Evolutionary conservation across 1,140 invertebrate genomes (phyloP).

Genomic region (Drosophila ironensis): DNA sequence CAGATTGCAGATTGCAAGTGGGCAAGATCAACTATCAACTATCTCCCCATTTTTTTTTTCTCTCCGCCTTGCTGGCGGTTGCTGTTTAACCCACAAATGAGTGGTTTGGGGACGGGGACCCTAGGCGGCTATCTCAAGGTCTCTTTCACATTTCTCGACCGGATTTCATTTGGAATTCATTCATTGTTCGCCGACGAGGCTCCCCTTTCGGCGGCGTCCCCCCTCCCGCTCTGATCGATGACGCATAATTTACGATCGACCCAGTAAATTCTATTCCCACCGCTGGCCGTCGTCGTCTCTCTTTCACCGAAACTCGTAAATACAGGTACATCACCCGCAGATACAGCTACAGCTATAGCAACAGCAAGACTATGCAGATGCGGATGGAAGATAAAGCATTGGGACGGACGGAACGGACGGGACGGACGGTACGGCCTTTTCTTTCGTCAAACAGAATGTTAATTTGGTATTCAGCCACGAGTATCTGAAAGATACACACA

Average conservation of each 20-base stretch:
- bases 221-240: slow-evolving; percentile 2
- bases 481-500: slow-evolving; percentile 10
- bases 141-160: slow-evolving; percentile 6
- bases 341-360: slow-evolving; percentile 20
- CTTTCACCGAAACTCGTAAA: slow-evolving; percentile 22
- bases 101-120: slow-evolving; percentile 17
- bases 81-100: slow-evolving; percentile 62
- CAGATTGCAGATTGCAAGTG: slow-evolving; percentile 19
- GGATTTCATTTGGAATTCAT: slow-evolving; percentile 42
- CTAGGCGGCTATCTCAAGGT: slow-evolving; percentile 16
- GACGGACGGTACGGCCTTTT: slow-evolving; percentile 33
- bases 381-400: no score
- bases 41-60: no score
- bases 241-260: slow-evolving; percentile 57
- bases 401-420: no score
- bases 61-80: neutral
- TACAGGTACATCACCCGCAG: neutral
- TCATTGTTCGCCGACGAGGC: slow-evolving; percentile 42
- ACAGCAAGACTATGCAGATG: slow-evolving; percentile 48
- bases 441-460: slow-evolving; percentile 53
- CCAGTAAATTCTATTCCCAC: slow-evolving; percentile 55
- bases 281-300: slow-evolving; percentile 17
- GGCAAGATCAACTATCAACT: neutral
- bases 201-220: neutral
- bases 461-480: slow-evolving; percentile 51